Conservation (phyloP, 2,113 vertebrate species). For the Coregonus clupeaformis region DNA sequence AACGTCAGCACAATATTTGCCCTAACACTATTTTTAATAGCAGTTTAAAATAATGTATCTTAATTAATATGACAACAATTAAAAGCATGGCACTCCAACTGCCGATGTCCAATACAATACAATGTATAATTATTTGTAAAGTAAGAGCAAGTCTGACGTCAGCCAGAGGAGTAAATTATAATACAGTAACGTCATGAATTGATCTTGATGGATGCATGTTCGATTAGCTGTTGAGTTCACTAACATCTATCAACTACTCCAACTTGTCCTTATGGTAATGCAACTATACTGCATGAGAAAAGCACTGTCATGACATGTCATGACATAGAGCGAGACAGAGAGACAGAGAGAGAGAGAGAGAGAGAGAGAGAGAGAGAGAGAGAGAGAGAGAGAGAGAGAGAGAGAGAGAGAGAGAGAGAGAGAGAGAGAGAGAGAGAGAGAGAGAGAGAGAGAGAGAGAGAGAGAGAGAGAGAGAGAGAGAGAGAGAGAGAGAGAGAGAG, state of each 20-base stretch:
- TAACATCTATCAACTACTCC: too few species aligned
- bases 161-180: too few species aligned
- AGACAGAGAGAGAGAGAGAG: background rate
- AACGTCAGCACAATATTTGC: background rate
- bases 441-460: background rate
- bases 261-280: too few species aligned
- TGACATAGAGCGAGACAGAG: background rate
- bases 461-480: background rate
- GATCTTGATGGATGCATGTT: too few species aligned
- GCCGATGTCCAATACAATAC: background rate
- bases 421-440: background rate
- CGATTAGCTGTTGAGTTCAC: too few species aligned
- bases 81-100: too few species aligned
- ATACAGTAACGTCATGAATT: too few species aligned
- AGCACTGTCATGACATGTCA: background rate
- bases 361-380: background rate
- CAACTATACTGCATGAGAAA: too few species aligned
- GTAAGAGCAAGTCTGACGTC: too few species aligned
- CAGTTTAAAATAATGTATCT: background rate
- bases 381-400: conserved; percentile 6
- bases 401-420: conserved; percentile 1
- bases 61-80: background rate
- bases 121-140: too few species aligned
- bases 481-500: conserved; percentile 6
- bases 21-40: background rate